Conservation (phyloP, 1,140 invertebrate species). For the Centruroides vittatus region DNA sequence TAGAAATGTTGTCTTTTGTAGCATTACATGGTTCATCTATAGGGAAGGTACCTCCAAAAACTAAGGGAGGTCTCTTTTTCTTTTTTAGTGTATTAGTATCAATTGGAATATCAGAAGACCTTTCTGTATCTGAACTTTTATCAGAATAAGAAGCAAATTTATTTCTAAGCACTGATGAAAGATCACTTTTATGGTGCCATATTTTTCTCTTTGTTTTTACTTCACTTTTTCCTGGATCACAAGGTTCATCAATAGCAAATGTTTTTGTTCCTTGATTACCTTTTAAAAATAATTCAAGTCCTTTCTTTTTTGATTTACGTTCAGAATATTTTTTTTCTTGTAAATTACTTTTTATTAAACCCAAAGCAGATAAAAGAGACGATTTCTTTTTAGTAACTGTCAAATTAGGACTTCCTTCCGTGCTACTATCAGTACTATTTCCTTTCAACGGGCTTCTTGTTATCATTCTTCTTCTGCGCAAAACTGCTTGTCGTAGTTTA, state of each 20-base stretch:
- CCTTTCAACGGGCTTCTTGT: not conserved
- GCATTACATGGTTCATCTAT: slow-evolving; percentile 23
- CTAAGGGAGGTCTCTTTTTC: slow-evolving; percentile 37
- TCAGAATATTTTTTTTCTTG: not conserved
- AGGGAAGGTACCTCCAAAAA: slow-evolving; percentile 60
- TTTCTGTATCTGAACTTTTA: too few relatives aligned
- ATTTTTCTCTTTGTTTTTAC: slow-evolving; percentile 2
- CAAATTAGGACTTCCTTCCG: slow-evolving; percentile 9
- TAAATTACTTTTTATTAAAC: not conserved
- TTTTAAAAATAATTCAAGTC: slow-evolving; percentile 6
- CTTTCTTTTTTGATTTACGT: slow-evolving; percentile 8
- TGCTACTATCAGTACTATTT: slow-evolving; percentile 5
- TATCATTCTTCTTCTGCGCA: slow-evolving; percentile 3
- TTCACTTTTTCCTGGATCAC: not conserved
- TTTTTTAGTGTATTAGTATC: not conserved
- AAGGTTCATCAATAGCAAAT: slow-evolving; percentile 10
- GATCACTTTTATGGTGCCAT: too few relatives aligned
- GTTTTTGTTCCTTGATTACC: slow-evolving; percentile 6
- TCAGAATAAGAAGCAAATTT: too few relatives aligned
- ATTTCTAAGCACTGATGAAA: too few relatives aligned
- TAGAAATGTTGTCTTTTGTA: too few relatives aligned
- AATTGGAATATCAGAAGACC: too few relatives aligned
- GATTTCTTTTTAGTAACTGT: slow-evolving; percentile 2
- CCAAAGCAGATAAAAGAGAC: not conserved
- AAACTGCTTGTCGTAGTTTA: not conserved